A percentile compares a stretch with the other conserved stretches of the same genome.
Evolutionary conservation across 2,888 invertebrate genomes (phyloP).

Genomic region (Linyphia triangularis): DNA sequence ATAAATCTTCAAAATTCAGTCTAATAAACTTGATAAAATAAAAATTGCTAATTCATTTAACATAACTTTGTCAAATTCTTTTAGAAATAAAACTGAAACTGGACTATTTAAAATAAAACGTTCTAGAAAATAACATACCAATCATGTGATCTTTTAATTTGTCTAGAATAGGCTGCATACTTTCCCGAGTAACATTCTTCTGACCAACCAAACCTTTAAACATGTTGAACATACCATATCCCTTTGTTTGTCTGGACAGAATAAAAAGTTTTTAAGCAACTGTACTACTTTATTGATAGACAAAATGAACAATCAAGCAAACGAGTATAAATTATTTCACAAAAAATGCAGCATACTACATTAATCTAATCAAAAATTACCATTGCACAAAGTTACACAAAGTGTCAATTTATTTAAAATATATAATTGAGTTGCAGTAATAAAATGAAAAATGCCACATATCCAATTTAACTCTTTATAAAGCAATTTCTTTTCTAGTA

Average conservation of each 20-base stretch:
- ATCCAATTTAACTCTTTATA: no score
- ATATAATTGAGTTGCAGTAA: no score
- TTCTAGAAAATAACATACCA: constrained; percentile 77
- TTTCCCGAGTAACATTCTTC: constrained; percentile 84
- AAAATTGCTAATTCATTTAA: neutral
- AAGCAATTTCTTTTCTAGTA: no score
- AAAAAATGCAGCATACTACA: no score
- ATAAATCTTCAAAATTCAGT: neutral
- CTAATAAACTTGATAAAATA: neutral
- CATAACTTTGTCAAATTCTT: neutral
- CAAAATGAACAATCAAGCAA: no score
- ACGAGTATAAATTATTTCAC: no score
- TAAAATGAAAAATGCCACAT: no score
- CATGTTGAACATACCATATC: constrained; percentile 88
- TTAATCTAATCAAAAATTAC: no score
- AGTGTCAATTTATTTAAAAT: no score
- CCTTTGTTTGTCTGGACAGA: constrained; percentile 36
- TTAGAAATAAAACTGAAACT: neutral
- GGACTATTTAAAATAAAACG: neutral
- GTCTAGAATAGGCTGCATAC: constrained; percentile 92
- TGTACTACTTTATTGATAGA: no score
- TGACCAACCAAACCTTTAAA: constrained; percentile 83
- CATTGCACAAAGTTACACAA: no score
- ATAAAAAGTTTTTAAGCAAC: no score
- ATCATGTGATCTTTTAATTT: constrained; percentile 97